Evolutionary conservation across 2,888 invertebrate species (phyloP).

Genomic region (Autographa gamma): DNA sequence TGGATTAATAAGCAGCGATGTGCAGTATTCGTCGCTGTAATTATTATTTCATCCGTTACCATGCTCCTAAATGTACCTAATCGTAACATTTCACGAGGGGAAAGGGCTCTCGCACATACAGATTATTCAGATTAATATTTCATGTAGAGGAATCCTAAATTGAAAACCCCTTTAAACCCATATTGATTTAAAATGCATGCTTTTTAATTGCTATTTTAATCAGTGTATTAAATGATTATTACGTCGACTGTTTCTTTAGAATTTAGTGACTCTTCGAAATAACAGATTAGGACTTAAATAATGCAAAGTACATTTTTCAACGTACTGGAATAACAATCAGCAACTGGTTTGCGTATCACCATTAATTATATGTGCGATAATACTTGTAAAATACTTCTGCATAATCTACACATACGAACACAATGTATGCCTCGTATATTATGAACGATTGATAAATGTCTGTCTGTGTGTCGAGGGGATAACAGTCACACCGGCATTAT

Average conservation of each 20-base stretch:
- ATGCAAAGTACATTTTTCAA: constrained; percentile 11
- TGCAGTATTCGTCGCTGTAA: not conserved
- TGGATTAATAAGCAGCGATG: constrained; percentile 25
- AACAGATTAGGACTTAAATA: not conserved
- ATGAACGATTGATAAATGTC: constrained; percentile 27
- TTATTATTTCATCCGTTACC: constrained; percentile 50
- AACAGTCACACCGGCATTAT: constrained; percentile 28
- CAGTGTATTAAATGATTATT: not conserved
- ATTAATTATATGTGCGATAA: constrained; percentile 50
- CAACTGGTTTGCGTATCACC: constrained; percentile 50
- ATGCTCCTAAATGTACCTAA: constrained; percentile 19
- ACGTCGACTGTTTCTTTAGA: not conserved
- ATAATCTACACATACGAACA: constrained; percentile 33
- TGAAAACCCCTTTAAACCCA: not conserved
- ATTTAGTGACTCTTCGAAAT: not conserved
- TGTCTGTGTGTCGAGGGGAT: constrained; percentile 33
- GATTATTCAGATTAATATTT: not conserved
- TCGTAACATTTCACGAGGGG: constrained; percentile 3
- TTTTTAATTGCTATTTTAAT: not conserved
- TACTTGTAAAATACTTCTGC: constrained; percentile 28
- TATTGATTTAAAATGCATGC: too few relatives aligned
- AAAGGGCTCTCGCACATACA: not conserved
- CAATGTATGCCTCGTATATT: constrained; percentile 29
- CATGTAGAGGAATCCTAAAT: not conserved
- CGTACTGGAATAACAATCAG: constrained; percentile 23